Conservation (phyloP, 2,797 vertebrate genomes). For the Nasua narica region DNA sequence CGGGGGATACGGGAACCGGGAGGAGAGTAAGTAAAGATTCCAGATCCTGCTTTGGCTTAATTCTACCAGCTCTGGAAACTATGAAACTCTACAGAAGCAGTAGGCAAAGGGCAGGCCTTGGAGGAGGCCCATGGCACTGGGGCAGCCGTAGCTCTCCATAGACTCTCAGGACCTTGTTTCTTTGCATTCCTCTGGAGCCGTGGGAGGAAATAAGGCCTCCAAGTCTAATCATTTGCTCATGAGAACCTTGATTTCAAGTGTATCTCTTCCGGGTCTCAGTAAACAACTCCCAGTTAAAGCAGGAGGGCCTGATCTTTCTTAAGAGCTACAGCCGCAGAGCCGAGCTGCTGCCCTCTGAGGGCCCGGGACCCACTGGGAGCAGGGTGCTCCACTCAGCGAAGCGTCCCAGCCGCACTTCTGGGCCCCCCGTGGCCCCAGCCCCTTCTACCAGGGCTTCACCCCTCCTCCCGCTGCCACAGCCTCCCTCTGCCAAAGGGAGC, state of each 20-base stretch:
- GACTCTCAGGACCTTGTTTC: neutral
- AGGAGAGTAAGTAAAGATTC: neutral
- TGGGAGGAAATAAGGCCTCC: neutral
- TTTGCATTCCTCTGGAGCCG: too few relatives aligned
- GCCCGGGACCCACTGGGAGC: neutral
- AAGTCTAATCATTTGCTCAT: neutral
- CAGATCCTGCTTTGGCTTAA: neutral
- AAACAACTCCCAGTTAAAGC: neutral
- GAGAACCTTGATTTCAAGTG: neutral
- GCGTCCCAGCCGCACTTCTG: too few relatives aligned
- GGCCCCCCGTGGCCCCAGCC: neutral
- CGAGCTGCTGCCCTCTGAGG: neutral
- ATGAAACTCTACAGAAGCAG: neutral
- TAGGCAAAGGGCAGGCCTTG: neutral
- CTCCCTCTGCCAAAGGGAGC: neutral
- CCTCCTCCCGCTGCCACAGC: neutral
- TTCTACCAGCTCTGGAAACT: neutral
- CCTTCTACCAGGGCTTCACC: neutral
- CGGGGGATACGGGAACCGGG: neutral
- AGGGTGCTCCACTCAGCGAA: neutral
- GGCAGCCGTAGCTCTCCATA: neutral
- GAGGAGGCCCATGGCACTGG: neutral
- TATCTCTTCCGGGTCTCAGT: neutral
- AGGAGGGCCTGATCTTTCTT: neutral
- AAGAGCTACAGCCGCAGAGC: neutral